Evolutionary conservation across 92 coral and sea anemone species (phyloP).

Genomic region (Pocillopora grandis): DNA sequence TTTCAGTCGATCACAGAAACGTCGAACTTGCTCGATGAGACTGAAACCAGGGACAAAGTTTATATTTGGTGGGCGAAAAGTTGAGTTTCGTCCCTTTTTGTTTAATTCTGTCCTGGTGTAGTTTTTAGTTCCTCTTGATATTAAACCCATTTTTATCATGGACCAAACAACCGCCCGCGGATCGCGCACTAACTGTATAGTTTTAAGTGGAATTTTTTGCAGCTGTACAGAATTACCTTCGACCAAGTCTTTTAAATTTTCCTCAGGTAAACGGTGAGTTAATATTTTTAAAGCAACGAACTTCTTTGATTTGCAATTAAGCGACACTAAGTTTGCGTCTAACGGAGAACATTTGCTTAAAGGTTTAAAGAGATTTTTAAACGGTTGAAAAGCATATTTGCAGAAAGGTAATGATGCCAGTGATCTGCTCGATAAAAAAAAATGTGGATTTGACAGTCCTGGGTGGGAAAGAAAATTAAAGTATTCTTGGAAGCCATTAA

Average conservation of each 20-base stretch:
- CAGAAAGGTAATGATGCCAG: conserved; percentile 73
- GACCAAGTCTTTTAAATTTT: conserved; percentile 19
- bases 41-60: background rate
- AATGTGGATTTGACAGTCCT: conserved; percentile 63
- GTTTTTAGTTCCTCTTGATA: background rate
- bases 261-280: conserved; percentile 44
- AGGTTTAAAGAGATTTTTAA: conserved; percentile 4
- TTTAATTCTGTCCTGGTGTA: background rate
- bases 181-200: conserved; percentile 63
- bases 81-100: background rate
- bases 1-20: conserved; percentile 42
- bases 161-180: conserved; percentile 71
- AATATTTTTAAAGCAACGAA: conserved; percentile 47
- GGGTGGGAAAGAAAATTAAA: conserved; percentile 66
- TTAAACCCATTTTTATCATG: conserved; percentile 31
- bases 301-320: conserved; percentile 50
- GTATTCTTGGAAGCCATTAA: conserved; percentile 62
- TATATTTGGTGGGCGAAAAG: background rate
- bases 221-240: background rate
- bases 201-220: conserved; percentile 41
- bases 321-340: conserved; percentile 36
- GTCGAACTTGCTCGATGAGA: conserved; percentile 35
- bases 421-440: conserved; percentile 67
- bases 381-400: conserved; percentile 2
- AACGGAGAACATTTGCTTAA: conserved; percentile 44